Evolutionary conservation across 1,140 invertebrate species (phyloP).

Genomic region (Lepidurus arcticus): DNA sequence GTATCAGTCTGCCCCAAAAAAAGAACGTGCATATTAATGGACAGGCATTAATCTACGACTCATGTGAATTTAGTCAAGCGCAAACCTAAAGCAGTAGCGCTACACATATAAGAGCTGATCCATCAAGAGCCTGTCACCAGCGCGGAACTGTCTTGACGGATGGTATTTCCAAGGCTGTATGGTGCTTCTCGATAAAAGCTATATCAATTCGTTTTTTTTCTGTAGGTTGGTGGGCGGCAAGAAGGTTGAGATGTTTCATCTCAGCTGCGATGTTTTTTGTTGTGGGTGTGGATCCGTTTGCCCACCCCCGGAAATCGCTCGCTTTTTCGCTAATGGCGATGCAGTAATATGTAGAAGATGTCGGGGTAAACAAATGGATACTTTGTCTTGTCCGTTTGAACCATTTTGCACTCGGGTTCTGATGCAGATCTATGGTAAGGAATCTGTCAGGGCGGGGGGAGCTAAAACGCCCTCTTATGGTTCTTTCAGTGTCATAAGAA

Average conservation of each 20-base stretch:
- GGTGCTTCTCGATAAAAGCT: background rate
- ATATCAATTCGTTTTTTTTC: background rate
- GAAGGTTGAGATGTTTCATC: background rate
- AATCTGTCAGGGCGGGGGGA: background rate
- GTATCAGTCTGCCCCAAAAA: background rate
- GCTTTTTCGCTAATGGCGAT: constrained; percentile 3
- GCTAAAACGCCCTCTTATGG: background rate
- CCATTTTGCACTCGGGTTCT: background rate
- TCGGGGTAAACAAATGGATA: background rate
- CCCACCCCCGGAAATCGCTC: background rate
- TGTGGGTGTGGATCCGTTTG: background rate
- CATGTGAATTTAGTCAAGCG: background rate
- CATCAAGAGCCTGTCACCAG: constrained; percentile 1
- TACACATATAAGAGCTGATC: constrained; percentile 11
- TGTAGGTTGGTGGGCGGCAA: background rate
- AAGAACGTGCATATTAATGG: background rate
- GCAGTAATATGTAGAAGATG: background rate
- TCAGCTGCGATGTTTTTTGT: background rate
- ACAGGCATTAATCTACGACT: background rate
- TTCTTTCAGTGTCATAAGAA: background rate
- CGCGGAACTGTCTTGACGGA: constrained; percentile 11
- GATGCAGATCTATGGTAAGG: background rate
- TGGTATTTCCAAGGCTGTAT: background rate
- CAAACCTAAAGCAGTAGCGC: background rate
- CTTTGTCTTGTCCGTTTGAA: background rate